phyloP scores from a whole-genome alignment of 2,113 vertebrate genomes.

The Girardinichthys multiradiatus region DNA sequence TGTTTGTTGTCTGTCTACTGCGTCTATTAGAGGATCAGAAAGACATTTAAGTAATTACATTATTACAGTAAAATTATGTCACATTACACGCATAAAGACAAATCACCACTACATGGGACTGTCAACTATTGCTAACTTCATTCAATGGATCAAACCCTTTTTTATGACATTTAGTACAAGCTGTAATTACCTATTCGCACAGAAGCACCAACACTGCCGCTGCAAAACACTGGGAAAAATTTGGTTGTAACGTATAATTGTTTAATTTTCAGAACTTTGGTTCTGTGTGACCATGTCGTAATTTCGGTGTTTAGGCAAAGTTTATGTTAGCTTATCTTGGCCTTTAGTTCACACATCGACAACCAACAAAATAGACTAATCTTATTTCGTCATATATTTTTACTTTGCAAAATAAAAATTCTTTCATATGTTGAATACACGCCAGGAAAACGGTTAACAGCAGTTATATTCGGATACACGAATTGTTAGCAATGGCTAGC shows the following conservation, averaged over 20 bases:
- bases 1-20: neutral
- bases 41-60: neutral
- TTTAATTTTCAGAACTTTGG: neutral
- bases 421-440: neutral
- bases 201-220: neutral
- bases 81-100: neutral
- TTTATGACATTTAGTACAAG: neutral
- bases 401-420: neutral
- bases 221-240: neutral
- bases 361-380: neutral
- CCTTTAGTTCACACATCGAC: neutral
- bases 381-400: neutral
- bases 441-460: neutral
- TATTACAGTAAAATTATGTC: neutral
- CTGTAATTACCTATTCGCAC: neutral
- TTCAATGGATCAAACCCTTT: neutral
- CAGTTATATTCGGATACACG: neutral
- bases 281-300: neutral
- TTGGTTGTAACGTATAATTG: neutral
- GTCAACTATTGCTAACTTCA: neutral
- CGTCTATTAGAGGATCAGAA: neutral
- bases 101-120: neutral
- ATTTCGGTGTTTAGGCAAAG: slow-evolving; percentile 11
- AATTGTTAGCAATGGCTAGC: slow-evolving; percentile 56
- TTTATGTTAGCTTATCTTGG: slow-evolving; percentile 41